Evolutionary conservation across 2,113 vertebrate genomes (phyloP), one percentile per base, ranked within the genome.

Genomic region (Dryoscopus gambensis): DNA sequence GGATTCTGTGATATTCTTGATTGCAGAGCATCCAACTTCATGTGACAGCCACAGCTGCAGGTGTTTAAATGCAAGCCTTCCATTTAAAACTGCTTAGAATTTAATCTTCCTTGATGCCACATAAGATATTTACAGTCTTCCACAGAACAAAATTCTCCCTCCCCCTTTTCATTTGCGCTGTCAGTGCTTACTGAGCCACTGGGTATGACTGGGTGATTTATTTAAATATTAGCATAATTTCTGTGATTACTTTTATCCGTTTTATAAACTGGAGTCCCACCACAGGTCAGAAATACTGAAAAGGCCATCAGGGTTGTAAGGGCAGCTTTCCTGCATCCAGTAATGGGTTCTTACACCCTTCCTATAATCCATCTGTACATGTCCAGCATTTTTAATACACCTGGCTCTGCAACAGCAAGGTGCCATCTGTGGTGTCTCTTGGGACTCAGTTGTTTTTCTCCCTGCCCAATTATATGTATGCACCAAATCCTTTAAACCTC

Each of bases 401-500:
- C 69, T 79, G 60, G 44, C 64, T 82, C 35, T 56, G 67, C 88
- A 93, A 59, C 18, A 62, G 50, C 20, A 55, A 92, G 53, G 60
- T 84, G 59, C 82, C 87, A 95, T 65, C 87, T 90, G 70, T 15
- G 52, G 59, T 46, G 56, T 22, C 55, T 89, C 76, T 50, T 64
- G 35, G 44, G 65, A 35, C 49, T 60, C 40, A 56, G 70, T 70
- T 96, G 88, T 92, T 96, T 91, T 96, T 85, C 55, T 77, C 64
- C 87, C 52, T 92, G 69, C 60, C 64, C 89, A 97, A 95, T 96
- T 94, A 93, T 92, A 97, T 93, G 84, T 81, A 91, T 85, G 80
- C 77, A 95, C 47, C 60, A 95, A 97, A 97, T 95, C 95, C 91
- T 84, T 96, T 97, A 97, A 97, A 96, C 90, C 96, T 91, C 73